A percentile compares a stretch with the other conserved stretches of the same genome.
Conservation (phyloP, 2,888 invertebrate genomes). For the Labia minor region DNA sequence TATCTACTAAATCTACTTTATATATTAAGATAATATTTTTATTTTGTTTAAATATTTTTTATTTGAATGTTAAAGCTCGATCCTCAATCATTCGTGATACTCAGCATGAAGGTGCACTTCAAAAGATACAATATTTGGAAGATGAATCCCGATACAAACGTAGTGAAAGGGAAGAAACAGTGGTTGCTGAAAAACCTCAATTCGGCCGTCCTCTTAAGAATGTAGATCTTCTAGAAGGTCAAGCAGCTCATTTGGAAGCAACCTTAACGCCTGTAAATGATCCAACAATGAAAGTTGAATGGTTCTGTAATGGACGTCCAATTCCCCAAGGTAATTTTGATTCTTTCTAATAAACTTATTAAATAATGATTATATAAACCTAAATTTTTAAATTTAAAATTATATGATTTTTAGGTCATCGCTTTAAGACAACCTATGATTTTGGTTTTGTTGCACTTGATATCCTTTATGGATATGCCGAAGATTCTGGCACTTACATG, state of each 20-base stretch:
- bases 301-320: slow-evolving; percentile 92
- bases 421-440: slow-evolving; percentile 92
- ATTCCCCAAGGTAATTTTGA: slow-evolving; percentile 56
- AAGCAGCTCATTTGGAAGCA: slow-evolving; percentile 83
- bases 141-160: slow-evolving; percentile 68
- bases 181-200: slow-evolving; percentile 73
- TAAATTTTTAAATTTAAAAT: not conserved
- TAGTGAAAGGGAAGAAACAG: slow-evolving; percentile 58
- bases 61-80: slow-evolving; percentile 57
- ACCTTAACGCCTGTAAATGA: slow-evolving; percentile 95
- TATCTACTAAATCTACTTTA: too few relatives aligned
- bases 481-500: slow-evolving; percentile 95
- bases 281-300: slow-evolving; percentile 96
- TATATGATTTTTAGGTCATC: slow-evolving; percentile 49
- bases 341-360: not conserved
- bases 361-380: not conserved
- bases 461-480: slow-evolving; percentile 90
- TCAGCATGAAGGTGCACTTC: slow-evolving; percentile 83
- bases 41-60: too few relatives aligned
- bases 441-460: slow-evolving; percentile 96
- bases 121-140: slow-evolving; percentile 87
- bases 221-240: slow-evolving; percentile 73
- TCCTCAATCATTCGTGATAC: slow-evolving; percentile 79
- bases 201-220: slow-evolving; percentile 82
- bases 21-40: too few relatives aligned